Evolutionary conservation across 64 coral and sea anemone species (phyloP), one percentile per base, ranked within the genome.

Genomic region (Montipora foliosa): DNA sequence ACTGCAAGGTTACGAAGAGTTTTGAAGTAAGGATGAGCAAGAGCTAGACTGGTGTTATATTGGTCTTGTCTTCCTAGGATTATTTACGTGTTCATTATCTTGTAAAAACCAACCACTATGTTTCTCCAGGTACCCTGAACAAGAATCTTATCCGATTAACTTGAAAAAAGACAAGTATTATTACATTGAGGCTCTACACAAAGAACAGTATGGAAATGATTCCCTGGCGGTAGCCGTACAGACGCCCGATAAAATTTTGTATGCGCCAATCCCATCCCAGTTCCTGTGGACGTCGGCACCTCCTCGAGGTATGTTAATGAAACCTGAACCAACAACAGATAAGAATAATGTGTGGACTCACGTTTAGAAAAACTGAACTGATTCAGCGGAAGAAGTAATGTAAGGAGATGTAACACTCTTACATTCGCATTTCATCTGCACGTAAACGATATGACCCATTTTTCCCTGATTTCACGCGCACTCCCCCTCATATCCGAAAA

Each of bases 101-200:
- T 37, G 37, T 37, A 37, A 37, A 37, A 37, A 37, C 37, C 37
- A 37, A 37, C 37, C 37, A 37, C 45, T 67, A 16, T 47, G 2
- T 93, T 53, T 50, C 44, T 55, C 4, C 22, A 98, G 96, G 55
- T 95, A 88, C 44, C 94, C 89, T 47, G 91, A 93, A 48, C 97
- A 98, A 68, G 13, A 5, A 15, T 98, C 97, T 16, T 89, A 93
- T 46, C 89, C 92, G 4, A 92, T 98, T 49, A 91, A 93, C 19
- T 73, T 98, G 37, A 86, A 89, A 20, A 98, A 94, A 47, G 78
- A 44, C 12, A 47, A 49, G 2, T 92, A 88, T 17, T 98, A 98
- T 64, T 98, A 98, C 83, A 91, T 94, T 5, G 94, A 96, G 68
- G 94, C 92, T 4, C 67, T 98, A 2, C 97, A 98, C 61, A 98